Conservation (phyloP, 92 coral and sea anemone genomes). For the Isaurus tuberculatus region DNA sequence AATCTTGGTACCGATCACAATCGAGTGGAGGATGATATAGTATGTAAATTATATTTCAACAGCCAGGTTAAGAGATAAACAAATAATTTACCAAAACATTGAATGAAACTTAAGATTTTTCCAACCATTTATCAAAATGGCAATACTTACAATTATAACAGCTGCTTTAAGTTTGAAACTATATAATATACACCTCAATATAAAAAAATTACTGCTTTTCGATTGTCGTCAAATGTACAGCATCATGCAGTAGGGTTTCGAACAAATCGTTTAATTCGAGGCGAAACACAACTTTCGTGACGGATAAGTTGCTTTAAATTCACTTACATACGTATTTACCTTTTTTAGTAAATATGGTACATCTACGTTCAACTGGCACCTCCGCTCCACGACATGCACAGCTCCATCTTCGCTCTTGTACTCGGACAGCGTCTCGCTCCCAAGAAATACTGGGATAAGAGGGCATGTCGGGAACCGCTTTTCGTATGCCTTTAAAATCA, state of each 20-base stretch:
- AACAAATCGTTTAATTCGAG: background rate
- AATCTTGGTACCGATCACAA: no score
- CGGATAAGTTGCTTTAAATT: background rate
- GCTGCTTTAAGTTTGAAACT: no score
- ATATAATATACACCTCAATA: no score
- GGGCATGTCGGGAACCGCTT: slow-evolving; percentile 98
- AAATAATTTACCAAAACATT: no score
- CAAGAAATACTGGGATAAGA: slow-evolving; percentile 95
- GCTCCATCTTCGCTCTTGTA: slow-evolving; percentile 99
- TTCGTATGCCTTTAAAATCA: slow-evolving; percentile 82
- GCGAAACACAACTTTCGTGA: background rate
- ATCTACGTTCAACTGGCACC: slow-evolving; percentile 92
- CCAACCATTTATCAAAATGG: no score
- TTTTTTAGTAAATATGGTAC: slow-evolving; percentile 96
- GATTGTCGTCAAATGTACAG: background rate
- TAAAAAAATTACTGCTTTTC: no score
- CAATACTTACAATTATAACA: no score
- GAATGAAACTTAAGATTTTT: no score
- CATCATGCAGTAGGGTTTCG: background rate
- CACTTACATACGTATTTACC: slow-evolving; percentile 56
- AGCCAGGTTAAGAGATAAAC: no score
- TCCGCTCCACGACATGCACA: slow-evolving; percentile 82
- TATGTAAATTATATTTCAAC: no score
- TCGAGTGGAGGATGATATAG: no score
- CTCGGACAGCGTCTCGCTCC: slow-evolving; percentile 91